Evolutionary conservation across 2,113 vertebrate genomes (phyloP).

Genomic region (Pelecanus crispus): DNA sequence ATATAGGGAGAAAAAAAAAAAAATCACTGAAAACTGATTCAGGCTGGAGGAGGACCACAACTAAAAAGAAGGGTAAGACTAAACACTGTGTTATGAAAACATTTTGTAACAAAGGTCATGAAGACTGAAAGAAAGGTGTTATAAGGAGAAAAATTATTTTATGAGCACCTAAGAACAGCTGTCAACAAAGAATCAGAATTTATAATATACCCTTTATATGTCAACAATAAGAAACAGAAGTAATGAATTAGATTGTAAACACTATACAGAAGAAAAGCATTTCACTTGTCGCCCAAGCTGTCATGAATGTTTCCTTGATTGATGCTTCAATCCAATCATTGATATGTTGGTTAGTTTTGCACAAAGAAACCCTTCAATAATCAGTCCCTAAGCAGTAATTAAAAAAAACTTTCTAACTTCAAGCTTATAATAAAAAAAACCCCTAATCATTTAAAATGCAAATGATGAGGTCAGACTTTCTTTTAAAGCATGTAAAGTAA

Average conservation of each 20-base stretch:
- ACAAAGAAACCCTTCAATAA: not conserved
- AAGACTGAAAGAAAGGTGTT: not conserved
- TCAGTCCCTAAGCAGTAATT: not conserved
- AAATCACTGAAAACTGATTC: constrained; percentile 77
- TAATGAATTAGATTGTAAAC: not conserved
- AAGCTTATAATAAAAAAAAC: not conserved
- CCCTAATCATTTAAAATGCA: not conserved
- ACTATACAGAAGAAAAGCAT: not conserved
- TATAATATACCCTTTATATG: not conserved
- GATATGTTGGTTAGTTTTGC: not conserved
- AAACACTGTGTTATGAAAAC: not conserved
- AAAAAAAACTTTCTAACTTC: not conserved
- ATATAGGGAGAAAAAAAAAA: not conserved
- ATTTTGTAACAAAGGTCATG: not conserved
- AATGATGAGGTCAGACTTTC: not conserved
- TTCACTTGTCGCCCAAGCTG: not conserved
- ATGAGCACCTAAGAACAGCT: not conserved
- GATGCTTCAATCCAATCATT: not conserved
- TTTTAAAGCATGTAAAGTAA: not conserved
- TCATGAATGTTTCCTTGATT: not conserved
- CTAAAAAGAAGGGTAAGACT: constrained; percentile 64
- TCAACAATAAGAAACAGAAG: not conserved
- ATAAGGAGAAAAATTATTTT: not conserved
- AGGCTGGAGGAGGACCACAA: constrained; percentile 72
- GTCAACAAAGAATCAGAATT: not conserved